A percentile compares a stretch with the other conserved stretches of the same genome.
phyloP scores from a whole-genome alignment of 2,113 vertebrate species.

The Eurypyga helias region DNA sequence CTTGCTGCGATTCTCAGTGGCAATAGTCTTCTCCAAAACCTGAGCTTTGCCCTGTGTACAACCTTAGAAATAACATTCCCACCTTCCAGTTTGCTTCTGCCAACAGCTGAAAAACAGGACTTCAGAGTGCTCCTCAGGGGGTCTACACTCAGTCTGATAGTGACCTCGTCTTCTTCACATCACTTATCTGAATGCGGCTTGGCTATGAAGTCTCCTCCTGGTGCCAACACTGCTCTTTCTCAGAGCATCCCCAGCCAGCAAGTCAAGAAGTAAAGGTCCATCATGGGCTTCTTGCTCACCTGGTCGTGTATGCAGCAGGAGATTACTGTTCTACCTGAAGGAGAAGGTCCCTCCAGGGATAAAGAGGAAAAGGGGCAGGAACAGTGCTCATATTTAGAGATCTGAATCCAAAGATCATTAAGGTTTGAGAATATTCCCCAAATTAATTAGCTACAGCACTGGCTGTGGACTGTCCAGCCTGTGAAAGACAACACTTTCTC shows the following conservation, averaged over 20 bases:
- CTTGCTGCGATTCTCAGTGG: constrained; percentile 9
- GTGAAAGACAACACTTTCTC: background rate
- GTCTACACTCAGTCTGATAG: background rate
- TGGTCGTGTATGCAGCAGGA: background rate
- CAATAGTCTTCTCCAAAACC: background rate
- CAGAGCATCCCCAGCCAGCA: background rate
- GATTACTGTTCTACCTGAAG: background rate
- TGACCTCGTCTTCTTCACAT: background rate
- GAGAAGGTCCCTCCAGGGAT: background rate
- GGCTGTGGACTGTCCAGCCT: background rate
- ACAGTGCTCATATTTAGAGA: background rate
- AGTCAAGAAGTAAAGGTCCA: background rate
- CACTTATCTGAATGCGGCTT: background rate
- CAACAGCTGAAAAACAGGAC: background rate
- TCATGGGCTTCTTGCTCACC: background rate
- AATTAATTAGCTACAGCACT: background rate
- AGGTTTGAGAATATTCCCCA: background rate
- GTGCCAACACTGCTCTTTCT: background rate
- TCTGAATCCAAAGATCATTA: background rate
- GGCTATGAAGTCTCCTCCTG: background rate
- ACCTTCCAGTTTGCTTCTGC: background rate
- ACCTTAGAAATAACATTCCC: background rate
- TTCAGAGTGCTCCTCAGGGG: background rate
- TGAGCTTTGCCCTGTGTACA: background rate
- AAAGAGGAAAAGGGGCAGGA: background rate